A percentile compares a stretch with the other conserved stretches of the same genome.
Conservation (phyloP, 1,140 invertebrate genomes). For the Chionoecetes opilio region DNA sequence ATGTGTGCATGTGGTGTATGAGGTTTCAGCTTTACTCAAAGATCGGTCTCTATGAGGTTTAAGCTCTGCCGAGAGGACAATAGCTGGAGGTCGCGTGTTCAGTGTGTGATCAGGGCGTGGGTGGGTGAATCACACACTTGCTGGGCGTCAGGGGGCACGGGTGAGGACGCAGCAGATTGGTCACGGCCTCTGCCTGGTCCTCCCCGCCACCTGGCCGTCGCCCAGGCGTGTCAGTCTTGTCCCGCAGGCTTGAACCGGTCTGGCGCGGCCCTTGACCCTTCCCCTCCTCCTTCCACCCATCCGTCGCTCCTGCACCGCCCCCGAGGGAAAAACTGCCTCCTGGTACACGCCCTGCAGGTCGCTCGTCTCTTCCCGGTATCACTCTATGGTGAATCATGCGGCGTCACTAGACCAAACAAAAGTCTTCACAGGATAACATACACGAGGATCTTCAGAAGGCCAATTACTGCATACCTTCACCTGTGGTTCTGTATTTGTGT, state of each 20-base stretch:
- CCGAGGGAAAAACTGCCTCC: background rate
- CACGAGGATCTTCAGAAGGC: background rate
- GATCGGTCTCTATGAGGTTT: too few species aligned
- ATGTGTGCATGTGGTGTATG: too few species aligned
- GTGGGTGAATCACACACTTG: too few species aligned
- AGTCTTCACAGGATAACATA: background rate
- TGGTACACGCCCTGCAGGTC: background rate
- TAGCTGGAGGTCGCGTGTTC: too few species aligned
- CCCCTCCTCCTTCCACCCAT: background rate
- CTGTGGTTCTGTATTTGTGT: background rate
- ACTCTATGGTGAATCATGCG: background rate
- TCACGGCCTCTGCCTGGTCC: background rate
- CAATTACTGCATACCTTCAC: background rate
- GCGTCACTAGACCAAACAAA: background rate
- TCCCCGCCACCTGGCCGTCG: background rate
- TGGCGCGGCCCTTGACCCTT: background rate
- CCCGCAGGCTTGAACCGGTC: constrained; percentile 22
- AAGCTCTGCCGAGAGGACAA: too few species aligned
- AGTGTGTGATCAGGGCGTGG: too few species aligned
- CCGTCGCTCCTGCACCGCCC: background rate
- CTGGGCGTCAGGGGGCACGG: too few species aligned
- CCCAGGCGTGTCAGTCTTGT: background rate
- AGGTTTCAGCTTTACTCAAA: too few species aligned
- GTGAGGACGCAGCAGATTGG: background rate
- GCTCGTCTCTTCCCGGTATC: background rate